Percentiles rank a stretch among this genome's conserved stretches.
Conservation (phyloP, 2,888 invertebrate species). For the Mactromeris polynyma region DNA sequence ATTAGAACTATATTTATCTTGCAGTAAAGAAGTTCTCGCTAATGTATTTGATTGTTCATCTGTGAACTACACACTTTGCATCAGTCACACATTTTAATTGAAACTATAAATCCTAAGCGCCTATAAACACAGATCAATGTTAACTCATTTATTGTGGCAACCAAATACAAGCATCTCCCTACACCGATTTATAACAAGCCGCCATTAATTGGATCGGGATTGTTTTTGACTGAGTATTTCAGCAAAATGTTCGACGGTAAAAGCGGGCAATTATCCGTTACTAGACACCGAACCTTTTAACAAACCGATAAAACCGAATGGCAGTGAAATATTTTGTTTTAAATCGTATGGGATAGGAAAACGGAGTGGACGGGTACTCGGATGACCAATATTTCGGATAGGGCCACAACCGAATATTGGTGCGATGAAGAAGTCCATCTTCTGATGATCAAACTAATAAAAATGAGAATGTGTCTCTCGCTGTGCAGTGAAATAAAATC, state of each 20-base stretch:
- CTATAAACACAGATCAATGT: slow-evolving; percentile 12
- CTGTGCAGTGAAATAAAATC: neutral
- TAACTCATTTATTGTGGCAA: neutral
- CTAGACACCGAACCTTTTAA: neutral
- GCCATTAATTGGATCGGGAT: neutral
- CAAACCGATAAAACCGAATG: neutral
- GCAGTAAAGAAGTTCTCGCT: neutral
- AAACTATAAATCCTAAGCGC: neutral
- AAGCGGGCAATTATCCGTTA: neutral
- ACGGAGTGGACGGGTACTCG: neutral
- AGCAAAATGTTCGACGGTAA: neutral
- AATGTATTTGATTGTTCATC: neutral
- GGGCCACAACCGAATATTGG: neutral
- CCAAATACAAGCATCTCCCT: neutral
- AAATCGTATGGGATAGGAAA: neutral
- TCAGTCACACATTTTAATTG: neutral
- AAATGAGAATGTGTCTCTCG: neutral
- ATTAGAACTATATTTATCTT: neutral
- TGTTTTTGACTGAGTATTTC: neutral
- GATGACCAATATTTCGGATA: neutral
- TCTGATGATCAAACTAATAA: neutral
- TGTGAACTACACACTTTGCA: neutral
- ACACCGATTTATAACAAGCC: neutral
- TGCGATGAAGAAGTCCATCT: neutral
- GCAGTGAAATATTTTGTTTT: neutral